These are phyloP conservation scores for Pseudorasbora parva DNA, from an alignment of 2,113 vertebrate genomes.

Conservation along the genomic window DNA sequence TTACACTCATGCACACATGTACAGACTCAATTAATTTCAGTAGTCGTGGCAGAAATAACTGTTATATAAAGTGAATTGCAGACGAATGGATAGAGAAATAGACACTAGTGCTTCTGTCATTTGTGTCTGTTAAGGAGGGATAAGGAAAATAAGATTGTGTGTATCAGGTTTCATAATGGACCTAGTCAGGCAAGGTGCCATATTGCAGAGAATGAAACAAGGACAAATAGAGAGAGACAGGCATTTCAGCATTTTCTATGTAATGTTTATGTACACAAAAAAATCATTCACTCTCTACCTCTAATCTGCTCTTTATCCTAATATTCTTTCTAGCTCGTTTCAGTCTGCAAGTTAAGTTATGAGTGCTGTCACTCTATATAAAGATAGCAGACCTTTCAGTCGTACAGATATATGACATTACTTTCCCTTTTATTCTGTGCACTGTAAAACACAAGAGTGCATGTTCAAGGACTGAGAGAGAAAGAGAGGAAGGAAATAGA, in stretches of 20 bases:
- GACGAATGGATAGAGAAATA: constrained; percentile 12
- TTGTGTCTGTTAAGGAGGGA: constrained; percentile 7
- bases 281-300: neutral
- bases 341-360: neutral
- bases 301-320: neutral
- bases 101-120: neutral
- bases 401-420: neutral
- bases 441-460: constrained; percentile 2
- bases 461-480: constrained; percentile 42
- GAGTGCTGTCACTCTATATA: constrained; percentile 19
- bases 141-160: neutral
- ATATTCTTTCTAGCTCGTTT: neutral
- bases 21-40: neutral
- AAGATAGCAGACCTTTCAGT: constrained; percentile 8
- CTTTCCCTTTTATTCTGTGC: constrained; percentile 43
- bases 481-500: constrained; percentile 21
- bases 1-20: neutral
- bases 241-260: neutral
- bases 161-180: constrained; percentile 18
- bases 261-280: neutral
- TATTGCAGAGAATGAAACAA: neutral
- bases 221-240: neutral
- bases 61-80: neutral
- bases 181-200: neutral
- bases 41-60: neutral